Conservation (phyloP, 2,888 invertebrate species). For the Drosophila neonasuta region DNA sequence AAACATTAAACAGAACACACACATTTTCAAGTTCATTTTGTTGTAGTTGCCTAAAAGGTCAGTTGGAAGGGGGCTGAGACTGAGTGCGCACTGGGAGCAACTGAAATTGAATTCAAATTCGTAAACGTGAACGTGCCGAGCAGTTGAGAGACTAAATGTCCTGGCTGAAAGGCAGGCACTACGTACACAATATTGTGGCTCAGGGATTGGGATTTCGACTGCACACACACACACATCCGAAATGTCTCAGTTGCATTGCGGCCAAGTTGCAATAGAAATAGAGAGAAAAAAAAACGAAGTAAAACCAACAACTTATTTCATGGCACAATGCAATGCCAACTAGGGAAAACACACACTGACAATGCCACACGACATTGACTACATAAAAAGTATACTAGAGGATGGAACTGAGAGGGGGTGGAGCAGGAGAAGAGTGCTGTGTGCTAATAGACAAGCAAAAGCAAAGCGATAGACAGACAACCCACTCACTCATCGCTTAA, state of each 20-base stretch:
- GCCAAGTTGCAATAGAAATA: conserved; percentile 25
- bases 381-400: not conserved
- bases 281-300: not conserved
- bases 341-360: conserved; percentile 26
- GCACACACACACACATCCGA: conserved; percentile 17
- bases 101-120: conserved; percentile 71
- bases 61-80: conserved; percentile 20
- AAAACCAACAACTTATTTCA: conserved; percentile 47
- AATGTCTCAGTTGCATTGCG: conserved; percentile 49
- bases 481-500: conserved; percentile 44
- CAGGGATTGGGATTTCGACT: conserved; percentile 36
- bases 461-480: conserved; percentile 23
- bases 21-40: conserved; percentile 65
- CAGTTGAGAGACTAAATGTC: conserved; percentile 44
- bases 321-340: conserved; percentile 45
- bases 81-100: conserved; percentile 45
- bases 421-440: not conserved
- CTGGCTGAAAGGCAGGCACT: conserved; percentile 17
- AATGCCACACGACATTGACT: conserved; percentile 9
- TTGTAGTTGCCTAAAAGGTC: conserved; percentile 51
- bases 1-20: conserved; percentile 6
- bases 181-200: conserved; percentile 24
- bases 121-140: conserved; percentile 63
- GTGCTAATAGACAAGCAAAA: conserved; percentile 20
- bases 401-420: not conserved